Percentiles rank a stretch among this genome's conserved stretches.
phyloP scores from a whole-genome alignment of 2,113 vertebrate species.

The Grammomys dolichurus region DNA sequence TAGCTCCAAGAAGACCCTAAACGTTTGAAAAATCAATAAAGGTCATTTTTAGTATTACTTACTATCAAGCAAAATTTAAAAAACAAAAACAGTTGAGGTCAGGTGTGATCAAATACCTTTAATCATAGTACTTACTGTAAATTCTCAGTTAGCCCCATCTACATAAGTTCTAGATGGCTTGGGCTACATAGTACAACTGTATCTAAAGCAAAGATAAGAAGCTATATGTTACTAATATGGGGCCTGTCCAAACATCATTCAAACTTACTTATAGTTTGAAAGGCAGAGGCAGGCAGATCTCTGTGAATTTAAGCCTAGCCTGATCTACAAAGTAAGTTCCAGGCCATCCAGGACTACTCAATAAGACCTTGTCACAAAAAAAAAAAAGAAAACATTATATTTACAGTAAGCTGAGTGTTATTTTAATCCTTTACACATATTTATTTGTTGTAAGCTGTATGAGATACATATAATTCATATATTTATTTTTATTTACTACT shows the following conservation, averaged over 20 bases:
- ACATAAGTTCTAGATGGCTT: not conserved
- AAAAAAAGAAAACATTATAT: not conserved
- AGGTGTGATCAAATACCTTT: not conserved
- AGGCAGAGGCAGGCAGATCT: not conserved
- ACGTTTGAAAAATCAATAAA: conserved; percentile 26
- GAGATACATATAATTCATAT: not conserved
- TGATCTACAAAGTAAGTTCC: not conserved
- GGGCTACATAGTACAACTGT: not conserved
- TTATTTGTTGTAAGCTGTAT: not conserved
- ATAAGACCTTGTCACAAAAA: not conserved
- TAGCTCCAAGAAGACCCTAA: not conserved
- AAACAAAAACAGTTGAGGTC: not conserved
- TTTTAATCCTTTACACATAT: not conserved
- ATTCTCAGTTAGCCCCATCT: not conserved
- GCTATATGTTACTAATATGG: not conserved
- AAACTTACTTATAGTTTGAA: not conserved
- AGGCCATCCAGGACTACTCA: not conserved
- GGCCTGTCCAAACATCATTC: not conserved
- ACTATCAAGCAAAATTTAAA: not conserved
- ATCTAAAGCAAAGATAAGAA: not conserved
- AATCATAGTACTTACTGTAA: not conserved
- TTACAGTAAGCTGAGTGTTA: not conserved
- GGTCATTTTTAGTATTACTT: not conserved
- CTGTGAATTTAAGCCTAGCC: not conserved
- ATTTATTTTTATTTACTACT: conserved; percentile 24